A percentile compares a stretch with the other conserved stretches of the same genome.
Evolutionary conservation across 2,797 vertebrate species (phyloP).

Genomic region (Phoxinus dragarum): DNA sequence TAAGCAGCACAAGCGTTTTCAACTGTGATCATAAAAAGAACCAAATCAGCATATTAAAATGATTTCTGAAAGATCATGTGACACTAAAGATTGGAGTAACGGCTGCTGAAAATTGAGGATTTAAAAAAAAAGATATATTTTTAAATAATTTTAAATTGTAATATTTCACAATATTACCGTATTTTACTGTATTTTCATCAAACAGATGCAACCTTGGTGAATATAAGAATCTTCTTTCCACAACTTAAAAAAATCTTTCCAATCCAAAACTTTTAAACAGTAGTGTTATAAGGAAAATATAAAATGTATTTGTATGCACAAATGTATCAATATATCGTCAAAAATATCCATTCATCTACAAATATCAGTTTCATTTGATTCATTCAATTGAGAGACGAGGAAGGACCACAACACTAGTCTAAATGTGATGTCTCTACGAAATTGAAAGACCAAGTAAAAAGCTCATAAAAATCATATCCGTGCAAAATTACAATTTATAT

Average conservation of each 20-base stretch:
- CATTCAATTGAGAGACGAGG: not conserved
- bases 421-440: not conserved
- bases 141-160: no score
- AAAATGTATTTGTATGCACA: not conserved
- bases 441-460: not conserved
- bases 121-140: no score
- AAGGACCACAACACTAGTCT: not conserved
- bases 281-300: not conserved
- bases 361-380: no score
- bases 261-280: not conserved
- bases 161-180: not conserved
- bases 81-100: no score
- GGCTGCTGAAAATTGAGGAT: no score
- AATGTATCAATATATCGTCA: not conserved
- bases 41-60: no score
- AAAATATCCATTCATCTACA: no score
- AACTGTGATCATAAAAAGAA: no score
- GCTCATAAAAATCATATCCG: not conserved
- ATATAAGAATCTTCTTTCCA: no score
- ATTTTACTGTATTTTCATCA: not conserved
- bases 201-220: not conserved
- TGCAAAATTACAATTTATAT: not conserved
- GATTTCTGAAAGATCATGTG: no score
- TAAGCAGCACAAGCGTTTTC: no score
- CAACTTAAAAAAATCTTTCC: no score